phyloP scores from a whole-genome alignment of 1,140 invertebrate genomes.

The Cherax quadricarinatus region DNA sequence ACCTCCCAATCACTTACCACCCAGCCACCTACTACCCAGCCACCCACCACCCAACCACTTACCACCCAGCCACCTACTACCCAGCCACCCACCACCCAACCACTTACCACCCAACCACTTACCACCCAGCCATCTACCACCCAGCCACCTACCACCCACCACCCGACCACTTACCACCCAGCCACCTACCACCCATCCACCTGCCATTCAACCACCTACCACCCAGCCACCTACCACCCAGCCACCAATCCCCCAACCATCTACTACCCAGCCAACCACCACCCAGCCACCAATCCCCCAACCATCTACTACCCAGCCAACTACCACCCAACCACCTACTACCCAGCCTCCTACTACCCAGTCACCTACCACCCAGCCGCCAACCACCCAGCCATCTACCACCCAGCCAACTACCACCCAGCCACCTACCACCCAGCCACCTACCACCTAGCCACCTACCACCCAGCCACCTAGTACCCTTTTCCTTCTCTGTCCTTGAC shows the following conservation, averaged over 20 bases:
- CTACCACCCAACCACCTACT: too few relatives aligned
- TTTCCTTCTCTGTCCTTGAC: not conserved
- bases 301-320: not conserved
- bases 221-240: not conserved
- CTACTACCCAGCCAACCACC: too few relatives aligned
- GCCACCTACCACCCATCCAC: not conserved
- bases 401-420: not conserved
- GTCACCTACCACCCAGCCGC: not conserved
- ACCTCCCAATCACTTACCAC: too few relatives aligned
- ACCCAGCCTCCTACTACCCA: not conserved
- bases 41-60: not conserved
- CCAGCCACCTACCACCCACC: not conserved
- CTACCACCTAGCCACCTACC: not conserved
- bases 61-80: not conserved
- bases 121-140: not conserved
- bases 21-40: not conserved
- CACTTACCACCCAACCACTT: too few relatives aligned
- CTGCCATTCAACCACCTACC: conserved; percentile 7
- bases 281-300: too few relatives aligned
- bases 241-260: too few relatives aligned
- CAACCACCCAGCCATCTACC: not conserved
- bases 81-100: not conserved
- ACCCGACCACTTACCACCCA: not conserved
- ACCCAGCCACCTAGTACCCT: not conserved
- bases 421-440: not conserved